Evolutionary conservation across 2,888 invertebrate genomes (phyloP), one percentile per base, ranked within the genome.

Genomic region (Lochmaea crataegi): DNA sequence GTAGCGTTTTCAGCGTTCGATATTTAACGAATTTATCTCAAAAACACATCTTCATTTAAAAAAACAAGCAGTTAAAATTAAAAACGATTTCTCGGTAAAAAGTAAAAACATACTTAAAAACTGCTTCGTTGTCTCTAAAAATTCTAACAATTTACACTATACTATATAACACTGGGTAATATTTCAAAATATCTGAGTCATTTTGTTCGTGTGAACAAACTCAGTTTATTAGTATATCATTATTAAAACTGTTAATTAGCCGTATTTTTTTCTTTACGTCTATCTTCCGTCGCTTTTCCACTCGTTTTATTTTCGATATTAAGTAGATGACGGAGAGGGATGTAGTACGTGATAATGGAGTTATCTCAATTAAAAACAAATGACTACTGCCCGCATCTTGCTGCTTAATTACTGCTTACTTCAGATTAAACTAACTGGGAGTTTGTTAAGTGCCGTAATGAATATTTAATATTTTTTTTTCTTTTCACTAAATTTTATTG

Each of bases 161-260:
- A n/a, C n/a, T n/a, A n/a, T n/a, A n/a, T 74, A 65, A 74, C 74
- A 67, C 61, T 65, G 70, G 75, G 38, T 65, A 67, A 80, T 79
- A 79, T 77, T 79, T 79, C 77, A 79, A 81, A 82, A 80, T 80
- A 81, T 79, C 80, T 82, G 82, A 82, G 80, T 82, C 82, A 82
- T 78, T 81, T 76, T 65, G 69, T 77, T 82, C 82, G 84, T 85
- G 85, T 85, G 85, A 86, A 85, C 84, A 84, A 84, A 83, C 84
- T 84, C 80, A 79, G 82, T 85, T 85, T 85, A 85, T 85, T 85
- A 84, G 85, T 83, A 85, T 84, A 86, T 85, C 84, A 85, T 85
- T 85, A 86, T 84, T 84, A 84, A 84, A 85, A 83, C 83, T 83
- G 83, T 84, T 84, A 84, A 84, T 85, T 83, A 83, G 77, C 65